Percentiles rank a stretch among this genome's conserved stretches.
phyloP scores from a whole-genome alignment of 2,888 invertebrate genomes.

The Thymelicus sylvestris region DNA sequence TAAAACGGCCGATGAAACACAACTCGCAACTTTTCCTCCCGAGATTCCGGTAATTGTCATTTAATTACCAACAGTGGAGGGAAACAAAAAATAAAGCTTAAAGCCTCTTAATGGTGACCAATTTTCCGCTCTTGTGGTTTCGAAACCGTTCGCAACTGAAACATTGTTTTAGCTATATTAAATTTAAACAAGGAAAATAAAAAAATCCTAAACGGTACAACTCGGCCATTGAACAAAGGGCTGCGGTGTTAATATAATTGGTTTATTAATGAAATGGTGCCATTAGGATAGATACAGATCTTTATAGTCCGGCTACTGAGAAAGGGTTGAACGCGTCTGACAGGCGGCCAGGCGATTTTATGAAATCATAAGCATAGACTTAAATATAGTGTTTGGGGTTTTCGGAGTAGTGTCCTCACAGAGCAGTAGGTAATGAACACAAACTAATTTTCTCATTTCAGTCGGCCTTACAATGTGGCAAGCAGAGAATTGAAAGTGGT shows the following conservation, averaged over 20 bases:
- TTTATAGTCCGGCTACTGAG: not conserved
- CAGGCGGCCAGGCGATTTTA: not conserved
- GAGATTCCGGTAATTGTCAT: slow-evolving; percentile 75
- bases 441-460: too few species aligned
- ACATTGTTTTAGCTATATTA: slow-evolving; percentile 50
- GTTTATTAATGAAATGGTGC: slow-evolving; percentile 9
- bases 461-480: too few species aligned
- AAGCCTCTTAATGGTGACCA: slow-evolving; percentile 57
- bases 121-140: slow-evolving; percentile 53
- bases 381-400: too few species aligned
- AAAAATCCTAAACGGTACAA: slow-evolving; percentile 27
- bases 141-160: slow-evolving; percentile 46
- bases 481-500: too few species aligned
- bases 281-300: slow-evolving; percentile 8
- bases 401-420: too few species aligned
- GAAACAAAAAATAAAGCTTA: slow-evolving; percentile 64
- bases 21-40: slow-evolving; percentile 35
- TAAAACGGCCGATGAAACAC: slow-evolving; percentile 35
- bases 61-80: slow-evolving; percentile 70
- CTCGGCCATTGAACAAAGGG: not conserved
- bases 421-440: too few species aligned
- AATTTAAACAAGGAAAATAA: slow-evolving; percentile 35
- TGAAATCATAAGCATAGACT: too few species aligned
- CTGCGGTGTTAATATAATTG: not conserved
- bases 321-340: not conserved